Evolutionary conservation across 2,888 invertebrate genomes (phyloP), one percentile per base, ranked within the genome.

Genomic region (Sarcophaga rosellei): DNA sequence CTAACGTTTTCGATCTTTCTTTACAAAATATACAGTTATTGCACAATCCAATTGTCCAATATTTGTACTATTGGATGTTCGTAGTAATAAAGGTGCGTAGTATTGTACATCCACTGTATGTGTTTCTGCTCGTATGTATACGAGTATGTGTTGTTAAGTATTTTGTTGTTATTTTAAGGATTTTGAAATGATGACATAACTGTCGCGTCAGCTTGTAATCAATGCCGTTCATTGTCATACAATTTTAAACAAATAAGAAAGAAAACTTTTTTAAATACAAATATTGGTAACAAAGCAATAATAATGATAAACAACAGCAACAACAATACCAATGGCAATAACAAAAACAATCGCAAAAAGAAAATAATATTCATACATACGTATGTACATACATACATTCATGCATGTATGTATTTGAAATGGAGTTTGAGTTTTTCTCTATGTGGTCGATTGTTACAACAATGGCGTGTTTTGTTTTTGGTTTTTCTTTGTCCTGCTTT

Each of bases 151-250:
- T 59, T 12, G 45, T 21, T 81, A n/a, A 66, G 23, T 35, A 21
- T 74, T 59, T 75, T 66, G 63, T 73, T 63, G 45, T 45, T 23
- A 62, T 69, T 78, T 68, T 61, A 44, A 25, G n/a, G n/a, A 20
- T 12, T 65, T 73, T 17, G 65, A 74, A 73, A 82, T 79, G 62
- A 76, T 79, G 79, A 83, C 82, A 82, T 63, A 75, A 80, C 66
- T 79, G 79, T 83, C 82, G 85, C 79, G 75, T 86, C 82, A 82
- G 85, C 85, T 82, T 86, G 82, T 66, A 82, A 82, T 83, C 82
- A 79, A 82, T 75, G 82, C 75, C 85, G 78, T 65, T 57, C 78
- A 44, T 73, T 80, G 79, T 65, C 79, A 62, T 77, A 77, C 73
- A 81, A 81, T 61, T 66, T 72, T n/a, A 80, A 81, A 86, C 76